These are phyloP conservation scores for Scaptodrosophila lebanonensis DNA, from an alignment of 1,140 invertebrate species.

Conservation along the genomic window DNA sequence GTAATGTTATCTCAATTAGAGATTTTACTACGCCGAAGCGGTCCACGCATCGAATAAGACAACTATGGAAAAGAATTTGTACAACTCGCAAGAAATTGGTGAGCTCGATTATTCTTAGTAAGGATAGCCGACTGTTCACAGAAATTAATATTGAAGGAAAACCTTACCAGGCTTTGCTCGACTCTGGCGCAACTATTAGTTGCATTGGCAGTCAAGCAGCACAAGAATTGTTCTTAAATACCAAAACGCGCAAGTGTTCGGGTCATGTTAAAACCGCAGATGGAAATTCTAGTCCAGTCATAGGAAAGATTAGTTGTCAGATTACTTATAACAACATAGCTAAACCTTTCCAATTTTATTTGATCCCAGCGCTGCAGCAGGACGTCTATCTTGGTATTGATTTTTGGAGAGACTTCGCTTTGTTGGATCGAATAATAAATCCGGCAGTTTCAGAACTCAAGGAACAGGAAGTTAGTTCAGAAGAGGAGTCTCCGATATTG, in stretches of 20 bases:
- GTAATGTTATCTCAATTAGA: no score
- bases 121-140: not conserved
- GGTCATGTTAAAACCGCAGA: not conserved
- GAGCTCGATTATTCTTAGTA: not conserved
- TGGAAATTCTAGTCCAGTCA: not conserved
- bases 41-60: slow-evolving; percentile 2
- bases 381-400: no score
- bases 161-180: not conserved
- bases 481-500: not conserved
- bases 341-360: no score
- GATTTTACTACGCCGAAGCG: no score
- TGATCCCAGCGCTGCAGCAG: no score
- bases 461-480: not conserved
- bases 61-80: not conserved
- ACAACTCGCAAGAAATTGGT: not conserved
- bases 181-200: not conserved
- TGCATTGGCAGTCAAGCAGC: not conserved
- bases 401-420: not conserved
- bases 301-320: not conserved
- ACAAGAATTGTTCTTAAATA: not conserved
- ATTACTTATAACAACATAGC: no score
- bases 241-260: not conserved
- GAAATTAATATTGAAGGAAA: not conserved
- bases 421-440: not conserved
- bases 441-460: not conserved